A percentile compares a stretch with the other conserved stretches of the same genome.
These are phyloP conservation scores for Neogale vison DNA, from an alignment of 2,113 vertebrate genomes.

Conservation along the genomic window DNA sequence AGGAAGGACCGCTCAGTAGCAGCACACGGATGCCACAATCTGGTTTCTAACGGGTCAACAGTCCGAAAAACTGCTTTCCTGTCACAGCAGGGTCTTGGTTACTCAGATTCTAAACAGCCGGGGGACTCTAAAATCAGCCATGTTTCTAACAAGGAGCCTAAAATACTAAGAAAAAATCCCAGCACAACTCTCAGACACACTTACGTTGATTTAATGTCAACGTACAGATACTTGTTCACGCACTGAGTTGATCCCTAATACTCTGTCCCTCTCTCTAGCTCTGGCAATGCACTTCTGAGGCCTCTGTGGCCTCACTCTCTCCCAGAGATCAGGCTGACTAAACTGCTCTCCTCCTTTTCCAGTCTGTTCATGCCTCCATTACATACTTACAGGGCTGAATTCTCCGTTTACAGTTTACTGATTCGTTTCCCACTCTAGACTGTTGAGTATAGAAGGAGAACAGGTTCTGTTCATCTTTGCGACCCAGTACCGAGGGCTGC, in stretches of 20 bases:
- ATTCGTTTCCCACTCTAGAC: background rate
- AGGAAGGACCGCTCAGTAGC: background rate
- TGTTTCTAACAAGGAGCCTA: background rate
- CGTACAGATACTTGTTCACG: background rate
- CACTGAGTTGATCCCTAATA: background rate
- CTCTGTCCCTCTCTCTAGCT: background rate
- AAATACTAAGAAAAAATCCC: background rate
- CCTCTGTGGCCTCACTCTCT: background rate
- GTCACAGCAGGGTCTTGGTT: background rate
- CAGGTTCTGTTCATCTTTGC: background rate
- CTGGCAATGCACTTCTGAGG: background rate
- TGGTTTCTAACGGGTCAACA: background rate
- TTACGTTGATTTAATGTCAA: background rate
- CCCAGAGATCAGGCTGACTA: background rate
- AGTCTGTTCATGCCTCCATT: background rate
- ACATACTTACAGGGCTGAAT: background rate
- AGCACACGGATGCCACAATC: background rate
- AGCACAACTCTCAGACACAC: background rate
- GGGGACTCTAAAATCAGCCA: background rate
- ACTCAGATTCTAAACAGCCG: background rate
- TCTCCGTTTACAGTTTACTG: background rate
- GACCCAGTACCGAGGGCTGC: background rate
- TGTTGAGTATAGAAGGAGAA: background rate
- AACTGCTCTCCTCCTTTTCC: background rate
- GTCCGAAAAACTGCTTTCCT: background rate